Evolutionary conservation across 2,888 invertebrate species (phyloP).

Genomic region (Operophtera brumata): DNA sequence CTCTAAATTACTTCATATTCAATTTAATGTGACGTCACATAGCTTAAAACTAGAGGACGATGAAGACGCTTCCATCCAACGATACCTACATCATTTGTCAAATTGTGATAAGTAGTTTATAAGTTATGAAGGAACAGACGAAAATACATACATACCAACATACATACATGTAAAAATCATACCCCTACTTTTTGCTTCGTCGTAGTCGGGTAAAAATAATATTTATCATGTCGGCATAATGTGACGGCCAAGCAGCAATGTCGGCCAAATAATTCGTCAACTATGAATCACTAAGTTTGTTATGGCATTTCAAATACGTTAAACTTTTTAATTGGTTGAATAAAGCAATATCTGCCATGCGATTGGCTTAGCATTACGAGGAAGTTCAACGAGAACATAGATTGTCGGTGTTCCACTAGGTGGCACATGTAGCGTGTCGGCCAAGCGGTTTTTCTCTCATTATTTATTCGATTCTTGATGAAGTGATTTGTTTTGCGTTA

Average conservation of each 20-base stretch:
- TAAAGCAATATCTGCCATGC: background rate
- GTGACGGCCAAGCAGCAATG: conserved; percentile 36
- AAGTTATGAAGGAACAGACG: no score
- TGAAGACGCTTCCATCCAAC: no score
- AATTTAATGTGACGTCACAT: no score
- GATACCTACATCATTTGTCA: no score
- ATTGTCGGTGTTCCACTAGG: conserved; percentile 60
- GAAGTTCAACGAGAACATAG: conserved; percentile 46
- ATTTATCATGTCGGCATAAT: conserved; percentile 42
- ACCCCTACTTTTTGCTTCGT: no score
- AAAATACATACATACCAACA: no score
- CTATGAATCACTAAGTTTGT: conserved; percentile 52
- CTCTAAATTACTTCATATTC: no score
- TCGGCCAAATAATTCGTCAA: conserved; percentile 54
- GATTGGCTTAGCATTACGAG: conserved; percentile 39
- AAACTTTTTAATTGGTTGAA: background rate
- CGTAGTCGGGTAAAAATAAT: no score
- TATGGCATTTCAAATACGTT: conserved; percentile 38
- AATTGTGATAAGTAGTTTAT: no score
- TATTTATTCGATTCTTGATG: conserved; percentile 63
- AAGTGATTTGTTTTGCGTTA: conserved; percentile 65
- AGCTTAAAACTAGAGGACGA: no score
- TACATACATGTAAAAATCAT: no score
- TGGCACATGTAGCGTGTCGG: conserved; percentile 60
- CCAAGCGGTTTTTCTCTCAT: conserved; percentile 63